Base-by-base conservation (phyloP, 1,140 invertebrate species). In the Aphelenchoides besseyi region DNA sequence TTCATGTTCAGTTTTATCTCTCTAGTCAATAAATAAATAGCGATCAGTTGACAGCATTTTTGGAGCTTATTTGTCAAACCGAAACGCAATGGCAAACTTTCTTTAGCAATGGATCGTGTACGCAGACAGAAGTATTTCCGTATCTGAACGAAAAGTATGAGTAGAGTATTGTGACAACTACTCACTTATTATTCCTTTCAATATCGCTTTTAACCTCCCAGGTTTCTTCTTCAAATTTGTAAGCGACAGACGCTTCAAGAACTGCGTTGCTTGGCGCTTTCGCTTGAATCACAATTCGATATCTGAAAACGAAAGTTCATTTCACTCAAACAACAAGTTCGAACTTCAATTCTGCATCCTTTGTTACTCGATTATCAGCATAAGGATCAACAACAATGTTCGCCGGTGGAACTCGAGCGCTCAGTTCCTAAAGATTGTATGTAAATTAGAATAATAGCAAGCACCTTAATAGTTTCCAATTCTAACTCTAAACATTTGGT, bases 131-230 rank as follows among this genome's bases (percentile, higher is more conserved):
- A 1, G 69, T 70, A 28, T 78, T 70, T 23, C 72, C 72, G 57
- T 78, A 77, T 73, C 76, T 73, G 32, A 69, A 74, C n/a, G 69
- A 41, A 0, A 64, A 32, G 33, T 70, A 59, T n/a, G n/a, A n/a
- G n/a, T n/a, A n/a, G n/a, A n/a, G n/a, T n/a, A n/a, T n/a, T n/a
- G n/a, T n/a, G n/a, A n/a, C n/a, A n/a, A n/a, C n/a, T n/a, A n/a
- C n/a, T n/a, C n/a, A n/a, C n/a, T n/a, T n/a, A 37, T 78, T 78
- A 41, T 78, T 78, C 57, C 76, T 67, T 67, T 78, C 76, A 30
- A 78, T 61, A 66, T 78, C 75, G 5, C 74, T 69, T 26, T 63
- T 73, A n/a, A 61, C 63, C 26, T 26, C 36, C 71, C 70, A 74
- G 16, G 18, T 32, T 41, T 74, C 52, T 23, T 35, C 57, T 28